These are phyloP conservation scores for Drosophila macrothrix DNA, from an alignment of 2,888 invertebrate species.

Conservation along the genomic window DNA sequence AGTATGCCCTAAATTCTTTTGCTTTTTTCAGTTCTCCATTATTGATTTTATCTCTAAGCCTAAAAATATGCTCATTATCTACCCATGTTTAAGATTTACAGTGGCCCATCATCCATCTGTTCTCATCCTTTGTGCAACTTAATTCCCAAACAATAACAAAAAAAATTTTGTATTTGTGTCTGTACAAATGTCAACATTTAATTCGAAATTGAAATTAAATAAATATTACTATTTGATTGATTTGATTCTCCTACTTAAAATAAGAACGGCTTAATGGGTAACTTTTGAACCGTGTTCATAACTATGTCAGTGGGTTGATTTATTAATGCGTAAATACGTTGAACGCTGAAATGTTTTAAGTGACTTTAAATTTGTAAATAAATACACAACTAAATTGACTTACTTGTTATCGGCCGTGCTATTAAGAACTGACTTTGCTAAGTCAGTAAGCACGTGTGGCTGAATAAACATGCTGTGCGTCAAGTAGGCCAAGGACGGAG, in stretches of 20 bases:
- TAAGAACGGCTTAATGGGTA: constrained; percentile 35
- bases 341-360: constrained; percentile 31
- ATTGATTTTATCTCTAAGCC: not conserved
- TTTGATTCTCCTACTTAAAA: constrained; percentile 15
- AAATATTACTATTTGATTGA: too few species aligned
- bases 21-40: not conserved
- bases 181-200: not conserved
- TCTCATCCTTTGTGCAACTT: too few species aligned
- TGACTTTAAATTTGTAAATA: not conserved
- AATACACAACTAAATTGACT: not conserved
- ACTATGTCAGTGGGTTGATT: constrained; percentile 18
- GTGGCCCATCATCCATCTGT: not conserved
- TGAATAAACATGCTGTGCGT: constrained; percentile 50
- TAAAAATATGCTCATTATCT: not conserved
- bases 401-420: constrained; percentile 54
- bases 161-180: not conserved
- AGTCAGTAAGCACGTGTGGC: constrained; percentile 21
- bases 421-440: constrained; percentile 52
- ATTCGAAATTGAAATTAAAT: not conserved
- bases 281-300: constrained; percentile 8
- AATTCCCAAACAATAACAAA: not conserved
- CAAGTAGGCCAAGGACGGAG: constrained; percentile 53
- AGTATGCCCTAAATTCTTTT: not conserved
- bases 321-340: constrained; percentile 40
- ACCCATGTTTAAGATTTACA: not conserved